A percentile compares a stretch with the other conserved stretches of the same genome.
Evolutionary conservation across 2,113 vertebrate genomes (phyloP).

Genomic region (Clupea harengus): DNA sequence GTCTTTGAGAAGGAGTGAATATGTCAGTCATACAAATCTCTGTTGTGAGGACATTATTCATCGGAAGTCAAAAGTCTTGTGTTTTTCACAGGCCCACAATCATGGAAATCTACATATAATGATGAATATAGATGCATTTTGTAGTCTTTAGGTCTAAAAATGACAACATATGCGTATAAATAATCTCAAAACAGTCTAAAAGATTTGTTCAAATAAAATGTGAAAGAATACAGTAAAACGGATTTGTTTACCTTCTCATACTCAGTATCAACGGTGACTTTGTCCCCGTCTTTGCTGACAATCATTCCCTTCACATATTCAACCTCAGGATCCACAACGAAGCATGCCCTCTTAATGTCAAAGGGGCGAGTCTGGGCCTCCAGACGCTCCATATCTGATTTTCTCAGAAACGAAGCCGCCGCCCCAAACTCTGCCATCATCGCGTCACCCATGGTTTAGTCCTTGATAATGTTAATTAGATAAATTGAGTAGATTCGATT

Average conservation of each 20-base stretch:
- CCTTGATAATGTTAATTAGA: too few relatives aligned
- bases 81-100: too few relatives aligned
- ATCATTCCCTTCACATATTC: constrained; percentile 73
- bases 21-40: too few relatives aligned
- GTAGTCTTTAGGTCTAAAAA: too few relatives aligned
- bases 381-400: constrained; percentile 72
- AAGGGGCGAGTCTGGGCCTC: constrained; percentile 72
- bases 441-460: constrained; percentile 62
- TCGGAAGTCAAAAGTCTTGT: too few relatives aligned
- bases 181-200: neutral
- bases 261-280: constrained; percentile 77
- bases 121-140: too few relatives aligned
- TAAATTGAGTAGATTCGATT: too few relatives aligned
- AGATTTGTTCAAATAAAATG: neutral
- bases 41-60: too few relatives aligned
- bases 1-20: neutral
- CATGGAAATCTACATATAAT: too few relatives aligned
- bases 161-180: too few relatives aligned
- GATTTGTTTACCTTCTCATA: constrained; percentile 61
- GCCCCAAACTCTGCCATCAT: constrained; percentile 66
- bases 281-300: constrained; percentile 68
- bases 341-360: constrained; percentile 71
- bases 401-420: constrained; percentile 68
- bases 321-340: constrained; percentile 68
- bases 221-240: neutral